These are phyloP conservation scores for Calliopum simillimum DNA, from an alignment of 2,888 invertebrate genomes.

Conservation along the genomic window DNA sequence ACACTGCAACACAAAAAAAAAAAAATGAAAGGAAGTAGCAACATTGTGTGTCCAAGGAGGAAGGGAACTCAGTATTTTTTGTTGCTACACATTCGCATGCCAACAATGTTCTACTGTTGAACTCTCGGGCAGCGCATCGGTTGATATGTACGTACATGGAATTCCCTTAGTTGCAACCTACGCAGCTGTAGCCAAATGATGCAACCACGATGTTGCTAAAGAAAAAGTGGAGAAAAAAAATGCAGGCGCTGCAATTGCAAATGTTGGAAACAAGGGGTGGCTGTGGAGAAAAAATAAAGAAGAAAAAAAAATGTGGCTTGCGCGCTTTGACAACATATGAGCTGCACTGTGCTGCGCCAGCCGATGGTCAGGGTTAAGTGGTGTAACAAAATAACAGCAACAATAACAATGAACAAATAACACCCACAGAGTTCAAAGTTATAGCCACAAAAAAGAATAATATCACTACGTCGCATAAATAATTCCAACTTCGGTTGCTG, in stretches of 20 bases:
- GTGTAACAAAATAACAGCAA: conserved; percentile 24
- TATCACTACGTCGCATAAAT: conserved; percentile 50
- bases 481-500: conserved; percentile 38
- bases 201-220: neutral
- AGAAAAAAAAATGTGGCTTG: neutral
- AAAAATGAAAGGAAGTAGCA: conserved; percentile 38
- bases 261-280: neutral
- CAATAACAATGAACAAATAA: conserved; percentile 47
- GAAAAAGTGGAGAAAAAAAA: no score
- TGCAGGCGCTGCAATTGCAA: no score
- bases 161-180: conserved; percentile 29
- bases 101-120: no score
- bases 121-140: no score
- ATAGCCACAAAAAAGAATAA: conserved; percentile 55
- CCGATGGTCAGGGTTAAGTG: conserved; percentile 51
- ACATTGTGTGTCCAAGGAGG: neutral
- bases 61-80: no score
- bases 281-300: neutral
- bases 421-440: conserved; percentile 53
- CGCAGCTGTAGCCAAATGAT: conserved; percentile 28
- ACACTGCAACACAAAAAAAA: conserved; percentile 35
- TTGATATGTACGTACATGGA: neutral
- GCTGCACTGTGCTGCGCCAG: no score
- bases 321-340: no score
- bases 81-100: no score